A percentile compares a stretch with the other conserved stretches of the same genome.
These are phyloP conservation scores for Urophycis tenuis DNA, from an alignment of 2,797 vertebrate genomes.

Conservation along the genomic window DNA sequence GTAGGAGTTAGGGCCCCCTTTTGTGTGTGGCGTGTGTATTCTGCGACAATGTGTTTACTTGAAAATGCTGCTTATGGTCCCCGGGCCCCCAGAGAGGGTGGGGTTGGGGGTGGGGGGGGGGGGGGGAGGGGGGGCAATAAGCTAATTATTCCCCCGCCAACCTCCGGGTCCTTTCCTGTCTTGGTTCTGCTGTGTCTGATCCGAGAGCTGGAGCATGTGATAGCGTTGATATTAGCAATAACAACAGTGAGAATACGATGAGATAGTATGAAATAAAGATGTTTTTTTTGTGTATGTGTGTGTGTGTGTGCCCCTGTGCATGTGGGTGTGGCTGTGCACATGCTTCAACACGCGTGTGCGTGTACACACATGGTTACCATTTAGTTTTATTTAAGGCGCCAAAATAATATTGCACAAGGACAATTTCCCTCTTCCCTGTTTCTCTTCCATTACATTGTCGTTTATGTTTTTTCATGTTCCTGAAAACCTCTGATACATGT, in stretches of 20 bases:
- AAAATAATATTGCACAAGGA: not conserved
- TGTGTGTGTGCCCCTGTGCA: no score
- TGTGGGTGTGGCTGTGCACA: not conserved
- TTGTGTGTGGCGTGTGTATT: not conserved
- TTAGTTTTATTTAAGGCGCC: not conserved
- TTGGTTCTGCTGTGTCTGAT: not conserved
- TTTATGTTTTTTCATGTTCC: not conserved
- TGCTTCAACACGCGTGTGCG: not conserved
- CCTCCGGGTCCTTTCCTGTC: not conserved
- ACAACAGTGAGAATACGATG: not conserved
- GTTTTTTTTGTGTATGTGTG: not conserved
- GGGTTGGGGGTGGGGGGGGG: no score
- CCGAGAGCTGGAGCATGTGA: not conserved
- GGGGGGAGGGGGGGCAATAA: not conserved
- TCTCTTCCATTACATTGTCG: not conserved
- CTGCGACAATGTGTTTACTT: not conserved
- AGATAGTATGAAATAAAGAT: not conserved
- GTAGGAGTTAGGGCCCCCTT: not conserved
- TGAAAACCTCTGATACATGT: not conserved
- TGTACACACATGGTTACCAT: not conserved
- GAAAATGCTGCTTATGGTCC: not conserved
- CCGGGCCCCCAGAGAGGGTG: not conserved
- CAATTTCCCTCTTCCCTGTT: not conserved
- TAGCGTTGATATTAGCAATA: not conserved
- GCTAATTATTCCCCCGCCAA: not conserved